A percentile compares a stretch with the other conserved stretches of the same genome.
Conservation (phyloP, 1,140 invertebrate genomes). For the Acyrthosiphon pisum region DNA sequence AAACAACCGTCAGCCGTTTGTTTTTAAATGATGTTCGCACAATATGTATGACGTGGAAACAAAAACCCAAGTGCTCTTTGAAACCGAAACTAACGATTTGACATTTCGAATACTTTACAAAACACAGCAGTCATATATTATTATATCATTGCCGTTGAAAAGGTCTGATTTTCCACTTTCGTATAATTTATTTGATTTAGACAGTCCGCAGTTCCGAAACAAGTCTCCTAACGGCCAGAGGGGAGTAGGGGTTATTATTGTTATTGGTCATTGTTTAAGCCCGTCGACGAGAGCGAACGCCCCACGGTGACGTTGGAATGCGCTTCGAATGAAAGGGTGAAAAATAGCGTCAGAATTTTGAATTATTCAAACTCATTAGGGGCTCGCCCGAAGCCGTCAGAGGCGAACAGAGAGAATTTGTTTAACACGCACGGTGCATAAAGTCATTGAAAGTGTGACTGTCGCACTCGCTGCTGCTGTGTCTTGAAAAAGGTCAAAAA, state of each 20-base stretch:
- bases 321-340: background rate
- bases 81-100: background rate
- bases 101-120: constrained; percentile 11
- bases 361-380: background rate
- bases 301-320: background rate
- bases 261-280: constrained; percentile 17
- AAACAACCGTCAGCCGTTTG: background rate
- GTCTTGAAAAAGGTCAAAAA: background rate
- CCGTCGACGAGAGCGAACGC: too few species aligned
- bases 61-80: constrained; percentile 2
- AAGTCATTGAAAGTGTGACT: background rate
- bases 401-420: background rate
- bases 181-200: constrained; percentile 3
- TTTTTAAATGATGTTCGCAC: background rate
- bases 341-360: background rate
- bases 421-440: background rate
- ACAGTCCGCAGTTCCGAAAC: background rate
- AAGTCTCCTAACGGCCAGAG: background rate
- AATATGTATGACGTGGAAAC: background rate
- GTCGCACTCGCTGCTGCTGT: background rate
- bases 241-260: background rate
- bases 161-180: background rate
- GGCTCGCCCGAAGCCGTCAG: background rate
- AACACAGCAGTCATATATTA: background rate
- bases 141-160: background rate